A percentile compares a stretch with the other conserved stretches of the same genome.
Evolutionary conservation across 2,113 vertebrate genomes (phyloP).

Genomic region (Muntiacus reevesi): DNA sequence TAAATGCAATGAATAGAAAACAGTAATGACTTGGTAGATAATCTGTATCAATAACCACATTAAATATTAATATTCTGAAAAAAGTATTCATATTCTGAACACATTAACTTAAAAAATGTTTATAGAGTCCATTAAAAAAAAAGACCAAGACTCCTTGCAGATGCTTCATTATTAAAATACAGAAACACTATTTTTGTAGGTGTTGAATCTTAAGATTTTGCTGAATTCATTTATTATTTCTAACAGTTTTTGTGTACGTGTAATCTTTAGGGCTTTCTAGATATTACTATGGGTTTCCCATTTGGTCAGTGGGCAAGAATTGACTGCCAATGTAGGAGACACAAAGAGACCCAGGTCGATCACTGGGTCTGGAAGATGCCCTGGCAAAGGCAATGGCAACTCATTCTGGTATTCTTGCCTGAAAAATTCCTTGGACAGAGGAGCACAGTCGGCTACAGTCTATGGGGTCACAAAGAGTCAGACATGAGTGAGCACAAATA

Average conservation of each 20-base stretch:
- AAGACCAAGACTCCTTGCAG: not conserved
- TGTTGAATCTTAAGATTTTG: not conserved
- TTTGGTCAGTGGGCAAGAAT: not conserved
- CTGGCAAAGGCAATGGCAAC: not conserved
- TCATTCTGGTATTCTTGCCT: not conserved
- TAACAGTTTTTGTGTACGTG: not conserved
- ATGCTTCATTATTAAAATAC: not conserved
- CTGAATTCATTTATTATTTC: not conserved
- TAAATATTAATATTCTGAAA: not conserved
- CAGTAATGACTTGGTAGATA: not conserved
- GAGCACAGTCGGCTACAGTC: not conserved
- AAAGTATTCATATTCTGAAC: not conserved
- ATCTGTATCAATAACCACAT: not conserved
- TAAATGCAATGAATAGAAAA: not conserved
- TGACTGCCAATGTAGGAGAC: not conserved
- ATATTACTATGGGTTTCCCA: not conserved
- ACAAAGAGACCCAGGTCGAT: not conserved
- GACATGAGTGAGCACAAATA: not conserved
- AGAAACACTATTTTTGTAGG: not conserved
- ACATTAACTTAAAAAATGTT: not conserved
- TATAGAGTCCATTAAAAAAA: not conserved
- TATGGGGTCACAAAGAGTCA: not conserved
- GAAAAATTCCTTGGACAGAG: not conserved
- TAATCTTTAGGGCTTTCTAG: not conserved
- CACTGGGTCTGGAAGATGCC: not conserved